Evolutionary conservation across 2,113 vertebrate genomes (phyloP), one percentile per base, ranked within the genome.

Genomic region (Clarias magur): DNA sequence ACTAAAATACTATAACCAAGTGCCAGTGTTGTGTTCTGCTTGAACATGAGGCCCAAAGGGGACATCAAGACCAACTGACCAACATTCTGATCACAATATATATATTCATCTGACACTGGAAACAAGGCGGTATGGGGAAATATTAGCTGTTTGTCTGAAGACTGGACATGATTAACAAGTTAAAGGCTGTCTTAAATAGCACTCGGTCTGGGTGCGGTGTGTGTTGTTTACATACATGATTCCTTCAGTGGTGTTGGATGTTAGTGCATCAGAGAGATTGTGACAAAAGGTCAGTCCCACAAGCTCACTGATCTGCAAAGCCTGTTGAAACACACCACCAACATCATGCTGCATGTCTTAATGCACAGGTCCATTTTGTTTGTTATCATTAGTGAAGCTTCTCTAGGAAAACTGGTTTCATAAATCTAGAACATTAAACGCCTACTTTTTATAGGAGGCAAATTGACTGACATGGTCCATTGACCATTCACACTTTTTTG

Each of bases 261-360:
- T 30, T 3, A 23, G 1, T 16, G 76, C n/a, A 7, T 90, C 85
- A 73, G 38, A 91, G 13, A 23, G 0, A 34, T 82, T 90, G 3
- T 91, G 56, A 59, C 97, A 99, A 72, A 99, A 98, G 6, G 91
- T 92, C 87, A 95, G 92, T 42, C 94, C 97, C 63, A 92, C 86
- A 94, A 99, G 95, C 90, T 99, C 98, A 86, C 96, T 98, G 88
- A 98, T 91, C 87, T 96, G 90, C 88, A 99, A 92, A 88, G 97
- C 98, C 98, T 99, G 92, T 92, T 57, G 13, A 82, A 2, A 88
- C 6, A 82, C 8, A 38, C 48, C 48, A 48, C 27, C 0, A 12
- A 59, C 3, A 57, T 30, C 73, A 78, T 30, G 16, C 25, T 60
- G 30, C 70, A 82, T n/a, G n/a, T 73, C 30, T 57, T 80, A 16